phyloP scores from a whole-genome alignment of 2,113 vertebrate species.

The Sebastes fasciatus region DNA sequence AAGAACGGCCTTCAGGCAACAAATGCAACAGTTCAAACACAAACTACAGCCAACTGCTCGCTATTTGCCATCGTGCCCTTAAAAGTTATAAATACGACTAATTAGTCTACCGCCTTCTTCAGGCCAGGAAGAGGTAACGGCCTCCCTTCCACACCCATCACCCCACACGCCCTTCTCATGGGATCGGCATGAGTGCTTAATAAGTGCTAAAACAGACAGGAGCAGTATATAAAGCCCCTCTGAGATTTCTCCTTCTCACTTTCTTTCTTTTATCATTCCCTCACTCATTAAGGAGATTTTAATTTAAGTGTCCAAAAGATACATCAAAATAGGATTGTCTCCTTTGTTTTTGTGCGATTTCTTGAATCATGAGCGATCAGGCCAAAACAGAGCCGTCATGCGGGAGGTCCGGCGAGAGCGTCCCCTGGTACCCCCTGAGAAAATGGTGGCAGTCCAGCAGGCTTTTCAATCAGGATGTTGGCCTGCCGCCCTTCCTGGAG shows the following conservation, averaged over 20 bases:
- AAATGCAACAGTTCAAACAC: constrained; percentile 59
- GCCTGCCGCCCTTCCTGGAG: constrained; percentile 72
- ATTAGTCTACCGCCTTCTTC: constrained; percentile 72
- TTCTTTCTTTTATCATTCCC: constrained; percentile 38
- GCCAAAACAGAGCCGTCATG: constrained; percentile 40
- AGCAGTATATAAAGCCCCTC: constrained; percentile 75
- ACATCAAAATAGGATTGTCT: neutral
- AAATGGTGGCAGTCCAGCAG: constrained; percentile 69
- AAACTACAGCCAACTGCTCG: constrained; percentile 44
- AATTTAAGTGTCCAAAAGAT: constrained; percentile 26
- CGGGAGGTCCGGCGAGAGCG: constrained; percentile 35
- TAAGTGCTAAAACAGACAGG: constrained; percentile 69
- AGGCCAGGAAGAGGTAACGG: constrained; percentile 59
- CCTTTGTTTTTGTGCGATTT: neutral
- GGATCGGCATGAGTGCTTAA: constrained; percentile 69
- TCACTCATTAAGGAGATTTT: constrained; percentile 36
- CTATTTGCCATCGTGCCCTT: constrained; percentile 79
- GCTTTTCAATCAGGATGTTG: constrained; percentile 73
- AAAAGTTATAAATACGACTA: constrained; percentile 84
- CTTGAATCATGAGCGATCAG: constrained; percentile 63
- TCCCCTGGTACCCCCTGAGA: constrained; percentile 62
- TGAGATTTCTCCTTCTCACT: constrained; percentile 36
- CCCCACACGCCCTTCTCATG: constrained; percentile 68
- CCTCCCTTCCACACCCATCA: constrained; percentile 69
- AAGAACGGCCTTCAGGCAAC: constrained; percentile 52